Base-by-base conservation (phyloP, 2,888 invertebrate species). In the Pogonocherus hispidulus region DNA sequence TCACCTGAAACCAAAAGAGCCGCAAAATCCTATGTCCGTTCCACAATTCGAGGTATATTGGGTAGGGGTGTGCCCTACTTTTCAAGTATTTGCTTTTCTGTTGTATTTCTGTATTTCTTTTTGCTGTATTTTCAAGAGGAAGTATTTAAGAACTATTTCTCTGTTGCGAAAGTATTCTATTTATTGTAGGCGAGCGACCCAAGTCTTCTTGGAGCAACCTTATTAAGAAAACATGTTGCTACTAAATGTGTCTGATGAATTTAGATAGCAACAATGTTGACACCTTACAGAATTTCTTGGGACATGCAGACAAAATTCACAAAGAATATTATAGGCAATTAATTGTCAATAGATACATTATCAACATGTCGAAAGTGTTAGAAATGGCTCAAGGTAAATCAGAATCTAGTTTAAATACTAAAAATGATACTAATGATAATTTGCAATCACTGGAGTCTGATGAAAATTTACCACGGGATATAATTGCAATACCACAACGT, bases 161-260 rank as follows among this genome's bases (percentile, higher is more conserved):
- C 20, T 65, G 14, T 14, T 65, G 6, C 47, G 37, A n/a, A 37
- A 37, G 16, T 57, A 35, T 51, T 56, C 51, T 19, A 23, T 35
- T 8, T 16, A n/a, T 18, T 51, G 65, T 49, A 49, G 27, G 57
- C 49, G 3, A 23, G 27, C 8, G 18, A 47, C 35, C 63, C 63
- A 22, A 27, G 0, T 1, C n/a, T 20, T 47, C 47, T 65, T 18
- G 32, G 65, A 49, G 65, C 49, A 18, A 65, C 57, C 6, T 46
- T 23, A 1, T 35, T 65, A 14, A 23, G 65, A 11, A 65, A 65
- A 57, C 65, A 65, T 57, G 49, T 65, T 11, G 57, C 65, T 11
- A 65, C 65, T 8, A 16, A 22, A 23, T 20, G 20, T 35, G 49
- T 8, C 14, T 18, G 8, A 18, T 65, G 56, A 65, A 56, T 57